These are phyloP conservation scores for Loris lydekkerianus DNA, from an alignment of 2,797 vertebrate genomes.

Conservation along the genomic window DNA sequence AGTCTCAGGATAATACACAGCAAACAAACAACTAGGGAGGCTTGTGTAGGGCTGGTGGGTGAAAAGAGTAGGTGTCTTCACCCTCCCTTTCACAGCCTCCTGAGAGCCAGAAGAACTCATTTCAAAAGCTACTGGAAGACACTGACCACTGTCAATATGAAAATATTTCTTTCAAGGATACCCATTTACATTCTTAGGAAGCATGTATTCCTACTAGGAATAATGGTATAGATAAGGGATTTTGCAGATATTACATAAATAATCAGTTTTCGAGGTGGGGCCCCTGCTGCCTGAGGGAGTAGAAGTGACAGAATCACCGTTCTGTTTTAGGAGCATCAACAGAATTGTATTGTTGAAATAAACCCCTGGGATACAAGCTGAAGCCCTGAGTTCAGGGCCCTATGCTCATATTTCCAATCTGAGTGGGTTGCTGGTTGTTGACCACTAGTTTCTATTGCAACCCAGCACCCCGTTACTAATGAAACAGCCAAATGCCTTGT, in stretches of 20 bases:
- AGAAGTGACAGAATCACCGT: too few species aligned
- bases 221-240: background rate
- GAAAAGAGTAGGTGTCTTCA: accelerated
- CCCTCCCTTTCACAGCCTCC: too few species aligned
- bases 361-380: background rate
- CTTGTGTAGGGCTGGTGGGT: accelerated
- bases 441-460: background rate
- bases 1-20: background rate
- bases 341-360: background rate
- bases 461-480: background rate
- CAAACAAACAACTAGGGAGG: background rate
- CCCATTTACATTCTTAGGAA: background rate
- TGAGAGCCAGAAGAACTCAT: background rate
- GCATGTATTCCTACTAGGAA: background rate
- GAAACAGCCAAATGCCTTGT: background rate
- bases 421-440: accelerated
- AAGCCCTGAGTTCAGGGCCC: background rate
- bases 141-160: background rate
- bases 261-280: background rate
- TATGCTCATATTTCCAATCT: too few species aligned
- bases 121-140: background rate
- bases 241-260: background rate
- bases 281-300: background rate
- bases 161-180: background rate
- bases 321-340: background rate